Conservation (phyloP, 92 coral and sea anemone genomes). For the Epizoanthus rinbou region DNA sequence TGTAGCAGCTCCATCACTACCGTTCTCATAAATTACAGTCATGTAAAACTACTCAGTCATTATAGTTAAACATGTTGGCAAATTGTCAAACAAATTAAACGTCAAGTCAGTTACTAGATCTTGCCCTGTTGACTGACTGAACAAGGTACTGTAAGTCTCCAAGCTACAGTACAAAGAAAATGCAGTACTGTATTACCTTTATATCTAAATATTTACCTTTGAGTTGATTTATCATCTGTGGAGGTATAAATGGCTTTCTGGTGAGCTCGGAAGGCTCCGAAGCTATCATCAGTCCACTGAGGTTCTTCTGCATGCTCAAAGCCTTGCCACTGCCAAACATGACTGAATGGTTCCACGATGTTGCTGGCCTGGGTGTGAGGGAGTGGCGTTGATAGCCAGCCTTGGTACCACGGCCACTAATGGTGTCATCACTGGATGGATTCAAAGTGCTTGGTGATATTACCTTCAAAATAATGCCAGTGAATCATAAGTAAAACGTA, state of each 20-base stretch:
- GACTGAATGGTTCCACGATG: constrained; percentile 60
- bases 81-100: no score
- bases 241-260: constrained; percentile 63
- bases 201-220: constrained; percentile 1
- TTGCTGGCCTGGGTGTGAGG: constrained; percentile 57
- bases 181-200: no score
- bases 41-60: no score
- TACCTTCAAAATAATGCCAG: background rate
- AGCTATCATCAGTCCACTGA: constrained; percentile 56
- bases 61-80: no score
- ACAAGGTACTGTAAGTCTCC: no score
- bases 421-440: background rate
- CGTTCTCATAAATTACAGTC: no score
- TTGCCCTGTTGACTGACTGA: background rate
- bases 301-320: constrained; percentile 60
- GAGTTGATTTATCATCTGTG: constrained; percentile 33
- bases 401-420: background rate
- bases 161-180: no score
- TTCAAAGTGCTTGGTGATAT: constrained; percentile 3
- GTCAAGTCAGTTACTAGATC: no score
- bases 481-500: background rate
- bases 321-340: constrained; percentile 56
- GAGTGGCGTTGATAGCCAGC: constrained; percentile 36
- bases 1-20: no score
- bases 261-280: constrained; percentile 47